phyloP scores from a whole-genome alignment of 2,797 vertebrate species.

The Lepilemur septentrionalis region DNA sequence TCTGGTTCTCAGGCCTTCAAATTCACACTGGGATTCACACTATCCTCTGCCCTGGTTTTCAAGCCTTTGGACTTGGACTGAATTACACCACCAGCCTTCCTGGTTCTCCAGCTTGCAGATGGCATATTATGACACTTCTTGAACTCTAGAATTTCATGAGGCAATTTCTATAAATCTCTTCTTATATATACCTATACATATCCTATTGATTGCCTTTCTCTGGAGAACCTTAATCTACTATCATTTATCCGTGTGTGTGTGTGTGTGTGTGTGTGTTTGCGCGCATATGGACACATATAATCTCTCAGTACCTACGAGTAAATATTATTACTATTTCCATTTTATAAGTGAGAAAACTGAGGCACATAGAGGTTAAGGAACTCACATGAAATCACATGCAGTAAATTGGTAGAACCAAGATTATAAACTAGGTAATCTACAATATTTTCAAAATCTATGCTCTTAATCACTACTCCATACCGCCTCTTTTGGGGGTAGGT shows the following conservation, averaged over 20 bases:
- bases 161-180: not conserved
- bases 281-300: not conserved
- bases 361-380: not conserved
- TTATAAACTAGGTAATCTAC: not conserved
- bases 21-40: not conserved
- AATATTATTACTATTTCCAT: not conserved
- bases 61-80: not conserved
- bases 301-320: not conserved
- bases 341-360: slow-evolving; percentile 26
- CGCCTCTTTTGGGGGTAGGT: not conserved
- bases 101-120: not conserved
- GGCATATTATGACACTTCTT: not conserved
- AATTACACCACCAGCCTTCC: not conserved
- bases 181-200: not conserved
- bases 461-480: not conserved
- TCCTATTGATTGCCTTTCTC: not conserved
- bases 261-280: not conserved
- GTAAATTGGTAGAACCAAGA: not conserved
- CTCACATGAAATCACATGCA: not conserved
- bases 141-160: not conserved
- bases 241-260: not conserved
- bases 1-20: not conserved
- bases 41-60: not conserved
- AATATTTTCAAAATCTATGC: not conserved
- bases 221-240: not conserved